phyloP scores from a whole-genome alignment of 2,888 invertebrate species.

The Teinopalpus imperialis region DNA sequence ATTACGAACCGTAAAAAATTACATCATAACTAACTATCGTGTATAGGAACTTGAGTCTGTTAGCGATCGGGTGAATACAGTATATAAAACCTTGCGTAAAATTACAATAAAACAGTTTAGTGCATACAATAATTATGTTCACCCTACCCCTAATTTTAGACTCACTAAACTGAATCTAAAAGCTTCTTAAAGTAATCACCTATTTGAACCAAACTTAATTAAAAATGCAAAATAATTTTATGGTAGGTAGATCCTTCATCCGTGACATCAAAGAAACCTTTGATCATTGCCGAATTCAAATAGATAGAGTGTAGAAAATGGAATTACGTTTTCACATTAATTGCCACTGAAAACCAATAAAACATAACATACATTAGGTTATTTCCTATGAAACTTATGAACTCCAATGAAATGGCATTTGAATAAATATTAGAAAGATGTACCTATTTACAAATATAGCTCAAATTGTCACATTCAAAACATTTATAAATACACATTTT shows the following conservation, averaged over 20 bases:
- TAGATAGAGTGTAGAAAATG: slow-evolving; percentile 80
- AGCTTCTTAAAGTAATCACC: slow-evolving; percentile 42
- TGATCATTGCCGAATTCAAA: slow-evolving; percentile 31
- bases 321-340: slow-evolving; percentile 47
- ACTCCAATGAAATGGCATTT: slow-evolving; percentile 17
- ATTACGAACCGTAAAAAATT: slow-evolving; percentile 55
- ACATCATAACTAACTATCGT: slow-evolving; percentile 54
- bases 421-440: slow-evolving; percentile 16
- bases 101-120: slow-evolving; percentile 19
- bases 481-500: too few species aligned
- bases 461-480: too few species aligned
- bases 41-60: slow-evolving; percentile 68
- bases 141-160: slow-evolving; percentile 49
- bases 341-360: slow-evolving; percentile 67
- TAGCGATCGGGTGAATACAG: slow-evolving; percentile 49
- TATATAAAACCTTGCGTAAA: slow-evolving; percentile 20
- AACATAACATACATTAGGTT: slow-evolving; percentile 41
- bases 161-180: slow-evolving; percentile 41
- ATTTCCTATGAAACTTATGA: too few species aligned
- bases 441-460: slow-evolving; percentile 16
- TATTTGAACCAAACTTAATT: slow-evolving; percentile 38
- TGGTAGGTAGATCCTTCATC: slow-evolving; percentile 7
- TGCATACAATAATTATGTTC: slow-evolving; percentile 35
- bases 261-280: slow-evolving; percentile 13
- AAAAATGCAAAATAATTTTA: slow-evolving; percentile 44